A percentile compares a stretch with the other conserved stretches of the same genome.
Conservation (phyloP, 2,888 invertebrate species). For the Girardia tigrina region DNA sequence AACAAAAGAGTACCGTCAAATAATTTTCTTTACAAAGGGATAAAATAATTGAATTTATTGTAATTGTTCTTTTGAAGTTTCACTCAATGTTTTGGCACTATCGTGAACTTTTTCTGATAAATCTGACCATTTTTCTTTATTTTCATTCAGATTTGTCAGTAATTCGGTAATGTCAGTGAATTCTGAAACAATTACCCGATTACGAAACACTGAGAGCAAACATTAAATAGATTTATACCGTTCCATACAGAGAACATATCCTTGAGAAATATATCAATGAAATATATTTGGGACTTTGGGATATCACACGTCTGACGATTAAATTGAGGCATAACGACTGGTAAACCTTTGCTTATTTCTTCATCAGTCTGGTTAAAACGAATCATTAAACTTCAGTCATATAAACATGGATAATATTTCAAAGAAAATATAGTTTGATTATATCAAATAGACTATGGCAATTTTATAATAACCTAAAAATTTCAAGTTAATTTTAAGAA, state of each 20-base stretch:
- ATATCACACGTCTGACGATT: constrained; percentile 84
- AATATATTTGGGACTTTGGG: constrained; percentile 89
- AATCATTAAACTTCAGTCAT: background rate
- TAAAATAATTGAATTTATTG: background rate
- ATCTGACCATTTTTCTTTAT: background rate
- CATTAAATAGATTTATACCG: background rate
- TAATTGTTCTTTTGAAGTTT: background rate
- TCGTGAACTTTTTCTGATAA: background rate
- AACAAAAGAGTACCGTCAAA: constrained; percentile 2
- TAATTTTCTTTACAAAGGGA: constrained; percentile 9
- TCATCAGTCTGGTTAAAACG: constrained; percentile 66
- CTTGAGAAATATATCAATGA: constrained; percentile 88
- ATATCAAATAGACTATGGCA: no score
- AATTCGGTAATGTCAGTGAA: background rate
- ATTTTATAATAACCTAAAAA: no score
- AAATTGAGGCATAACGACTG: constrained; percentile 96
- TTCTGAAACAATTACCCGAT: background rate
- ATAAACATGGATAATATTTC: no score
- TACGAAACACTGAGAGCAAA: background rate
- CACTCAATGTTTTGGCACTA: constrained; percentile 8
- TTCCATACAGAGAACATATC: constrained; percentile 64
- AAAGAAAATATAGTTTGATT: no score
- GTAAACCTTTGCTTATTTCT: constrained; percentile 66
- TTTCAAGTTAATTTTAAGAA: no score
- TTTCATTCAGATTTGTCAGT: background rate